These are phyloP conservation scores for Mongoloraphidia duomilia DNA, from an alignment of 2,888 invertebrate genomes.

Conservation along the genomic window DNA sequence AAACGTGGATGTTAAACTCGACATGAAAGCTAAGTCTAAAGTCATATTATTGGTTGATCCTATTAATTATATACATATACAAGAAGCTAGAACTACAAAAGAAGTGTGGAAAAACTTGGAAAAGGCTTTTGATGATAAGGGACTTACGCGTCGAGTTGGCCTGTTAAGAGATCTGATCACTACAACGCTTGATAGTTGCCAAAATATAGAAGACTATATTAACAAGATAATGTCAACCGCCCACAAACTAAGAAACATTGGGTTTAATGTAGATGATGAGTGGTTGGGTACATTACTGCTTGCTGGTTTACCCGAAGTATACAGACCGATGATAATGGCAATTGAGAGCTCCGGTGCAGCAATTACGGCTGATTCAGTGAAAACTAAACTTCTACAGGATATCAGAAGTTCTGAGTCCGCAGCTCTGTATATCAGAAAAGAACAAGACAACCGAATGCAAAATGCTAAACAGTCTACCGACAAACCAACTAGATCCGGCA, in stretches of 20 bases:
- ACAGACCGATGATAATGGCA: constrained; percentile 20
- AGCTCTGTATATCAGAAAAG: not conserved
- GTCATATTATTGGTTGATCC: constrained; percentile 17
- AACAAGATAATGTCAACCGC: constrained; percentile 18
- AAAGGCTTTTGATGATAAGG: constrained; percentile 19
- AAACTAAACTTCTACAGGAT: constrained; percentile 18
- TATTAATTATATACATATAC: constrained; percentile 18
- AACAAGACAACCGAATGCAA: constrained; percentile 1
- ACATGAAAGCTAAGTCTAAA: too few relatives aligned
- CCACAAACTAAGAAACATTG: constrained; percentile 17
- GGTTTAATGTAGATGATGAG: constrained; percentile 17
- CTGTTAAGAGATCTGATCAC: constrained; percentile 17
- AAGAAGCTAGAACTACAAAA: constrained; percentile 15
- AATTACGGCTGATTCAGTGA: constrained; percentile 18
- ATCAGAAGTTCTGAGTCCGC: constrained; percentile 6
- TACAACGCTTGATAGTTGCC: constrained; percentile 15
- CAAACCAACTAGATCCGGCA: not conserved
- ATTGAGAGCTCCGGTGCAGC: constrained; percentile 16
- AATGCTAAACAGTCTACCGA: constrained; percentile 1
- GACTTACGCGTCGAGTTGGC: constrained; percentile 18
- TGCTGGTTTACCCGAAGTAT: constrained; percentile 18
- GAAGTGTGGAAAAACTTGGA: constrained; percentile 18
- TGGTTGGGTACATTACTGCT: constrained; percentile 21
- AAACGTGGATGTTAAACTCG: too few relatives aligned
- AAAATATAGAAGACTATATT: constrained; percentile 19